phyloP scores from a whole-genome alignment of 2,888 invertebrate species.

The Pteria penguin region DNA sequence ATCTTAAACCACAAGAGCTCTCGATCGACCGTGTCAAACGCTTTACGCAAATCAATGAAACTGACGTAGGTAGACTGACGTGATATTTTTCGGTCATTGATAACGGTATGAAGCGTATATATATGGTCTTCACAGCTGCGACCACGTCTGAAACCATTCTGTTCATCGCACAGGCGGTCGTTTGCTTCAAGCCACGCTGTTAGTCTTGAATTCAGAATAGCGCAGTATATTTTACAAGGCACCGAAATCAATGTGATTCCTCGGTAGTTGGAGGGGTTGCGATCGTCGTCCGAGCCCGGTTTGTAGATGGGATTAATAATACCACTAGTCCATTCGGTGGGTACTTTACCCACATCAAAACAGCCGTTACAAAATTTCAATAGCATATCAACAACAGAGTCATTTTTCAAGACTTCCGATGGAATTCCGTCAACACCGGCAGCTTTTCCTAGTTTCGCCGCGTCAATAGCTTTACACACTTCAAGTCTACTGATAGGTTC shows the following conservation, averaged over 20 bases:
- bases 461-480: background rate
- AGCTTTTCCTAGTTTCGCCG: background rate
- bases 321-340: constrained; percentile 11
- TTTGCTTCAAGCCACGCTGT: constrained; percentile 17
- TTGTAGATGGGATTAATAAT: constrained; percentile 33
- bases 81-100: constrained; percentile 14
- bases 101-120: background rate
- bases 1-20: constrained; percentile 15
- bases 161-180: constrained; percentile 5
- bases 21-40: constrained; percentile 17
- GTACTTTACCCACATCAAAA: constrained; percentile 10
- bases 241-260: constrained; percentile 23
- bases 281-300: background rate
- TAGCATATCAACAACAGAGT: background rate
- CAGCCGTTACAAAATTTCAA: constrained; percentile 5
- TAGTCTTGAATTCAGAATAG: constrained; percentile 26
- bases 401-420: constrained; percentile 27
- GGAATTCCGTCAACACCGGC: constrained; percentile 19
- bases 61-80: constrained; percentile 5
- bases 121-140: constrained; percentile 26
- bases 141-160: constrained; percentile 17
- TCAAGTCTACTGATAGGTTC: background rate
- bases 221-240: constrained; percentile 27
- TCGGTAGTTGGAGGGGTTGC: constrained; percentile 10
- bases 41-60: constrained; percentile 24